These are phyloP conservation scores for Erebia palarica DNA, from an alignment of 2,888 invertebrate genomes.

Conservation along the genomic window DNA sequence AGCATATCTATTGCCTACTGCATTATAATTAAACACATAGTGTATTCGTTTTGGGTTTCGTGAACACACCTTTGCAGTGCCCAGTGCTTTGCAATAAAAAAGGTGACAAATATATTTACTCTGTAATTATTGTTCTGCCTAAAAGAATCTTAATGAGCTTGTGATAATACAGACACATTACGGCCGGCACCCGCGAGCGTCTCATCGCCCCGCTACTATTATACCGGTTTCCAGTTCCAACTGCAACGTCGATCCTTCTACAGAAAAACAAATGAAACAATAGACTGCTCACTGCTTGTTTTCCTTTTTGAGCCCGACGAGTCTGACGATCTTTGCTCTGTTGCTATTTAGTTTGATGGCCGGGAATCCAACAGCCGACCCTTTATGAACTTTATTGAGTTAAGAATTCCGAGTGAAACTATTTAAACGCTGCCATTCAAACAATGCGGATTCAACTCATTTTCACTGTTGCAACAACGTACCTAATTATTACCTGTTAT, in stretches of 20 bases:
- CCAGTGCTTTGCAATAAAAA: not conserved
- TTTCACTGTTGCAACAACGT: slow-evolving; percentile 32
- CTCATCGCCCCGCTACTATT: slow-evolving; percentile 55
- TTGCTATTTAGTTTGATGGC: slow-evolving; percentile 43
- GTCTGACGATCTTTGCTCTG: slow-evolving; percentile 53
- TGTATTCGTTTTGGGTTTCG: no score
- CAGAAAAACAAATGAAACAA: slow-evolving; percentile 76
- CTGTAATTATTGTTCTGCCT: slow-evolving; percentile 13
- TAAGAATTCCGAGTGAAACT: slow-evolving; percentile 29
- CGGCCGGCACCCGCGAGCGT: slow-evolving; percentile 61
- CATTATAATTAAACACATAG: not conserved
- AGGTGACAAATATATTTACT: not conserved
- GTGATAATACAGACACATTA: slow-evolving; percentile 46
- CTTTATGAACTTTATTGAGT: slow-evolving; percentile 37
- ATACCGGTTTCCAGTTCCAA: slow-evolving; percentile 75
- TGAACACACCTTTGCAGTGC: not conserved
- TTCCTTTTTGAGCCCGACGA: slow-evolving; percentile 54
- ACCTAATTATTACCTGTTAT: slow-evolving; percentile 29
- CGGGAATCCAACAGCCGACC: slow-evolving; percentile 34
- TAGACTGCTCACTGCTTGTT: slow-evolving; percentile 49
- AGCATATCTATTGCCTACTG: not conserved
- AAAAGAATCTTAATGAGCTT: slow-evolving; percentile 24
- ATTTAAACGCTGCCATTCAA: slow-evolving; percentile 28
- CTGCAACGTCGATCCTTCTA: slow-evolving; percentile 74
- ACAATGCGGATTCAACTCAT: slow-evolving; percentile 28